Evolutionary conservation across 2,888 invertebrate genomes (phyloP).

Genomic region (Nephrocerus scutellatus): DNA sequence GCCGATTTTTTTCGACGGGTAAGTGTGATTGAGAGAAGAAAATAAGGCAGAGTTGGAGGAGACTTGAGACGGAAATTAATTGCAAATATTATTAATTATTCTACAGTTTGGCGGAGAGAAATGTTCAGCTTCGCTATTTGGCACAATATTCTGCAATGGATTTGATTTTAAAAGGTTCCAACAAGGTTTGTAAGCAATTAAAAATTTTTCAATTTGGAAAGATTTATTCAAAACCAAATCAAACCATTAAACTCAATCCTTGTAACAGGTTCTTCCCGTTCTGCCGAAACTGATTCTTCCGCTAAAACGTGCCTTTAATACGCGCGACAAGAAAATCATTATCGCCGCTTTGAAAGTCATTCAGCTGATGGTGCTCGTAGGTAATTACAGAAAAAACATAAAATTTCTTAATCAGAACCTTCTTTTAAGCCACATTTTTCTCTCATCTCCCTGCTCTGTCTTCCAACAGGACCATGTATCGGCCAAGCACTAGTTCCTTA

Average conservation of each 20-base stretch:
- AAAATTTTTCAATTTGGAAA: too few relatives aligned
- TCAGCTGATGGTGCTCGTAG: constrained; percentile 76
- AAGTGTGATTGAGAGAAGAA: constrained; percentile 6
- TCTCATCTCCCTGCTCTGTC: not conserved
- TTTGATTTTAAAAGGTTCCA: constrained; percentile 55
- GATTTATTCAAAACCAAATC: not conserved
- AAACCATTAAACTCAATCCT: too few relatives aligned
- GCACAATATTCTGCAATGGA: constrained; percentile 81
- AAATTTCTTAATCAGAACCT: not conserved
- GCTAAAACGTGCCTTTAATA: constrained; percentile 83
- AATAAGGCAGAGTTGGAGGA: not conserved
- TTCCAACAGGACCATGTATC: constrained; percentile 48
- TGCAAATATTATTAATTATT: not conserved
- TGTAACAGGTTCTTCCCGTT: constrained; percentile 60
- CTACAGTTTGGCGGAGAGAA: constrained; percentile 61
- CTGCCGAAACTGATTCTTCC: constrained; percentile 89
- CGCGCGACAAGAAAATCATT: constrained; percentile 72
- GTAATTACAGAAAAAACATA: constrained; percentile 46
- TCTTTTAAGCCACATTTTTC: not conserved
- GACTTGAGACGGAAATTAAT: not conserved
- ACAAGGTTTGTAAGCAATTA: constrained; percentile 31
- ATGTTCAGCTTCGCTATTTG: constrained; percentile 75
- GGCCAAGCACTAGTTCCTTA: constrained; percentile 93
- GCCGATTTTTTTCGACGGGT: constrained; percentile 89
- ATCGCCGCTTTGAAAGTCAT: constrained; percentile 74